Evolutionary conservation across 2,888 invertebrate species (phyloP).

Genomic region (Nymphalis c-album): DNA sequence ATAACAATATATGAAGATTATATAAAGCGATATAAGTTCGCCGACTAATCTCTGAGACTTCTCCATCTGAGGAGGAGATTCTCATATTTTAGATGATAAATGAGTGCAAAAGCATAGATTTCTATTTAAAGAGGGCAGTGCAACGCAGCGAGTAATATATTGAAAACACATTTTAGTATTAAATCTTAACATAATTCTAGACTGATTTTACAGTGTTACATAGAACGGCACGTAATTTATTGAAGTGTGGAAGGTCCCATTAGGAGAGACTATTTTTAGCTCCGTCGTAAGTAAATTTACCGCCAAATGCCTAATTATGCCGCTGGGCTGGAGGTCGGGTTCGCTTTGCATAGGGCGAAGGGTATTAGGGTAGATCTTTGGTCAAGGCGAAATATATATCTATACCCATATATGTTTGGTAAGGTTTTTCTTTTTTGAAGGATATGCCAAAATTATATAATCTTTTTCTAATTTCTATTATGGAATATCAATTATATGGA

Average conservation of each 20-base stretch:
- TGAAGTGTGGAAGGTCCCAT: constrained; percentile 27
- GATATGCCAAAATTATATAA: not conserved
- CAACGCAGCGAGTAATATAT: no score
- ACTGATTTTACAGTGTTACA: constrained; percentile 8
- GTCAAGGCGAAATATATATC: not conserved
- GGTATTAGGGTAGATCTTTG: constrained; percentile 7
- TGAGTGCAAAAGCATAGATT: no score
- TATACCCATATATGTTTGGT: not conserved
- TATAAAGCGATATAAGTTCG: no score
- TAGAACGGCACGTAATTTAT: constrained; percentile 23
- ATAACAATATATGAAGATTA: no score
- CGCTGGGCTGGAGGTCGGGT: constrained; percentile 17
- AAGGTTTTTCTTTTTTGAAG: not conserved
- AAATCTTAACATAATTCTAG: constrained; percentile 17
- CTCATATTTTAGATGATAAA: no score
- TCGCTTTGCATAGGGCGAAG: constrained; percentile 10
- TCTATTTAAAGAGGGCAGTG: no score
- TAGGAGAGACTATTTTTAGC: constrained; percentile 35
- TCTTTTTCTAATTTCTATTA: no score
- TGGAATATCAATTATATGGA: no score
- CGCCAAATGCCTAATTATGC: constrained; percentile 34
- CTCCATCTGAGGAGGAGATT: no score
- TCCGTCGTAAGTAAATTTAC: constrained; percentile 31
- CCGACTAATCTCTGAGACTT: no score
- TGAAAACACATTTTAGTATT: not conserved